Evolutionary conservation across 2,888 invertebrate species (phyloP).

Genomic region (Drosophila vallismaia): DNA sequence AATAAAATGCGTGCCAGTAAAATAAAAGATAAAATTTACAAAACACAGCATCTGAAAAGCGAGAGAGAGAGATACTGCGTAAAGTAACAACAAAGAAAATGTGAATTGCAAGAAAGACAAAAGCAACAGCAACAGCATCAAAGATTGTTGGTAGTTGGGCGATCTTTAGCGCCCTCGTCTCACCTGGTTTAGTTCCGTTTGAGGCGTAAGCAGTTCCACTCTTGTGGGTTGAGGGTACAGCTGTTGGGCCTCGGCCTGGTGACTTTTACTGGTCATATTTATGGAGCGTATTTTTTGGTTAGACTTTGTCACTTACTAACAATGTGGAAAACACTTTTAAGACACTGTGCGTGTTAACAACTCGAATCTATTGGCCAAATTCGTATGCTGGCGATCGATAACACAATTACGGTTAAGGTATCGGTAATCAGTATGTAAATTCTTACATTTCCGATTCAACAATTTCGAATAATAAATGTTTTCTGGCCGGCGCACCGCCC

Average conservation of each 20-base stretch:
- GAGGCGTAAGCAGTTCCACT: conserved; percentile 57
- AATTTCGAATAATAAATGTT: conserved; percentile 22
- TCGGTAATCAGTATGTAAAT: conserved; percentile 14
- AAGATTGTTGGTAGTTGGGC: conserved; percentile 1
- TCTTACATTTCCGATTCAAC: conserved; percentile 29
- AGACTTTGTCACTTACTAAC: conserved; percentile 9
- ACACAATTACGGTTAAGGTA: conserved; percentile 21
- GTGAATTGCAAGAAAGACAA: conserved; percentile 27
- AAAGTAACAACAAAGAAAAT: conserved; percentile 28
- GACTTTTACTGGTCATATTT: conserved; percentile 52
- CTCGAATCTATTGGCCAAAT: conserved; percentile 20
- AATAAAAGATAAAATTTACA: conserved; percentile 14
- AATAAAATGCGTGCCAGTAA: conserved; percentile 32
- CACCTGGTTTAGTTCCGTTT: conserved; percentile 65
- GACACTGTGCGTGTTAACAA: conserved; percentile 35
- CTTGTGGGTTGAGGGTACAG: conserved; percentile 57
- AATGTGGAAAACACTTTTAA: conserved; percentile 37
- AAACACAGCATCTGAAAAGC: conserved; percentile 32
- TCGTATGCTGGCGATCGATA: conserved; percentile 43
- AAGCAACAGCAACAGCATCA: neutral
- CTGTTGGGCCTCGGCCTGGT: conserved; percentile 54
- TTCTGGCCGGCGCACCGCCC: conserved; percentile 28
- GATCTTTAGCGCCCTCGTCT: conserved; percentile 45
- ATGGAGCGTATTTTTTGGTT: conserved; percentile 5
- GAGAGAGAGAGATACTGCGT: conserved; percentile 18